A percentile compares a stretch with the other conserved stretches of the same genome.
Conservation (phyloP, 2,113 vertebrate species). For the Cyanoderma ruficeps region DNA sequence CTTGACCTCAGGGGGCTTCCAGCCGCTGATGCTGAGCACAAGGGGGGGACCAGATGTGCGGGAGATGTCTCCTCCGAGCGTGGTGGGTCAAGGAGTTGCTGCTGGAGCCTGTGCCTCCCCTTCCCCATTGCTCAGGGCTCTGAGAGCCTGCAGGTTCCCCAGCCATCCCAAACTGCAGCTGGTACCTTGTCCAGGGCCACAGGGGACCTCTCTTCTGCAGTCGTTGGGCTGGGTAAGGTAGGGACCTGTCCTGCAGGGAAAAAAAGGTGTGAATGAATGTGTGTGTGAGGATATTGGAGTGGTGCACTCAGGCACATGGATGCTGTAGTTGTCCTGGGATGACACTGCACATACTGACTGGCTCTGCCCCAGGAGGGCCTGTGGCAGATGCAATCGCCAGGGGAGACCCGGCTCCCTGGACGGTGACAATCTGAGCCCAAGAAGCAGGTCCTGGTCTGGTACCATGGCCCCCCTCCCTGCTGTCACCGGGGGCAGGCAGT, state of each 20-base stretch:
- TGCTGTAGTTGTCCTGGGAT: not conserved
- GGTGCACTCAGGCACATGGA: not conserved
- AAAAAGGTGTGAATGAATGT: not conserved
- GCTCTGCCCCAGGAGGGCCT: not conserved
- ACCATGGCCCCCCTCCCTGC: not conserved
- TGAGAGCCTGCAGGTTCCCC: not conserved
- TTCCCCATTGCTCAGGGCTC: not conserved
- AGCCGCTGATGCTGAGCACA: not conserved
- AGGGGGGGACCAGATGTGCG: not conserved
- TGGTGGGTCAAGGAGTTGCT: not conserved
- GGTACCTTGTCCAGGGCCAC: not conserved
- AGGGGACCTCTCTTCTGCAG: not conserved
- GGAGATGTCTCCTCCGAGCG: not conserved
- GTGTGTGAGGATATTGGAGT: not conserved
- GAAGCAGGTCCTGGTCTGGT: constrained; percentile 10
- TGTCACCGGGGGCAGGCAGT: not conserved
- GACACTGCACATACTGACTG: not conserved
- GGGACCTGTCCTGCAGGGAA: not conserved
- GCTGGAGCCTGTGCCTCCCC: not conserved
- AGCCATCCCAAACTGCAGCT: not conserved
- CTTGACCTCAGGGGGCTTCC: not conserved
- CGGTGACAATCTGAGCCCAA: not conserved
- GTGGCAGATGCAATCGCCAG: not conserved
- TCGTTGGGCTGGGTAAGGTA: not conserved
- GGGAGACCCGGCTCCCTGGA: not conserved